Conservation (phyloP, 2,888 invertebrate species). For the Drosophila diplacantha region DNA sequence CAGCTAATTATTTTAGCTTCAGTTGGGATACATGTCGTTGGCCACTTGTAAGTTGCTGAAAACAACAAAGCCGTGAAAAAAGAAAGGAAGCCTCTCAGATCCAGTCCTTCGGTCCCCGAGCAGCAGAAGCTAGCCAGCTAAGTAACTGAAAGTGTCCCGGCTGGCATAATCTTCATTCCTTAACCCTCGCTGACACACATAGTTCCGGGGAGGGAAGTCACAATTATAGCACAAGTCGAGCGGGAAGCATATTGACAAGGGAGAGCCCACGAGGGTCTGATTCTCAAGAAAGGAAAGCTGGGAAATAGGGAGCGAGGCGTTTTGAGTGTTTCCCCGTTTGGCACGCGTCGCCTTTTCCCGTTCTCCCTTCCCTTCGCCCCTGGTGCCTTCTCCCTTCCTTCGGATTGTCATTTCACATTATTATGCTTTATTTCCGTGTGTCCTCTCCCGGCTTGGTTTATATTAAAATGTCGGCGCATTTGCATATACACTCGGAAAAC, state of each 20-base stretch:
- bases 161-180: slow-evolving; percentile 35
- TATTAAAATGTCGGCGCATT: slow-evolving; percentile 59
- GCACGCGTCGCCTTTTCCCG: slow-evolving; percentile 52
- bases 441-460: slow-evolving; percentile 17
- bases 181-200: slow-evolving; percentile 25
- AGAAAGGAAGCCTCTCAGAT: slow-evolving; percentile 5
- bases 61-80: slow-evolving; percentile 21
- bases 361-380: not conserved
- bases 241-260: slow-evolving; percentile 64
- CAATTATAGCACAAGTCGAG: slow-evolving; percentile 41
- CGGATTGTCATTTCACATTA: slow-evolving; percentile 64
- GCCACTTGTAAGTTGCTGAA: slow-evolving; percentile 57
- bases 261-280: slow-evolving; percentile 38
- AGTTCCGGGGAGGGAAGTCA: slow-evolving; percentile 23
- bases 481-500: slow-evolving; percentile 35
- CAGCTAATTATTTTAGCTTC: slow-evolving; percentile 39
- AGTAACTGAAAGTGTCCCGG: slow-evolving; percentile 62
- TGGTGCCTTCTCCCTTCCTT: slow-evolving; percentile 19
- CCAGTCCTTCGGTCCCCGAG: slow-evolving; percentile 45
- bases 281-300: slow-evolving; percentile 15
- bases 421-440: slow-evolving; percentile 68
- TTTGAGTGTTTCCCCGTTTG: slow-evolving; percentile 67
- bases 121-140: slow-evolving; percentile 47
- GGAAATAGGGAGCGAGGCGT: slow-evolving; percentile 48
- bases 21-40: slow-evolving; percentile 33